Percentiles rank a stretch among this genome's conserved stretches.
phyloP scores from a whole-genome alignment of 2,797 vertebrate species.

The Phalanger gymnotis region DNA sequence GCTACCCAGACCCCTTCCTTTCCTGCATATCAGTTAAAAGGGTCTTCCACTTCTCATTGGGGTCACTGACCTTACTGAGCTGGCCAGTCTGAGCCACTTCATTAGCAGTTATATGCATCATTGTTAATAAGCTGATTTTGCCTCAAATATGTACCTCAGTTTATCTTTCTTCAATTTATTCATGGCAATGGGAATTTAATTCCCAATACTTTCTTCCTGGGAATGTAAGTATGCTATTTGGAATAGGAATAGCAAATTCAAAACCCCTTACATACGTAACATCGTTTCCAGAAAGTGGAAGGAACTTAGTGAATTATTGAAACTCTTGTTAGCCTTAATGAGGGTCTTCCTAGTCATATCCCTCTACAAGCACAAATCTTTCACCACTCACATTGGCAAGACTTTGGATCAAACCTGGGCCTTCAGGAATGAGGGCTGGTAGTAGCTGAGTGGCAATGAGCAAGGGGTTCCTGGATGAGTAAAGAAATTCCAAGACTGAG shows the following conservation, averaged over 20 bases:
- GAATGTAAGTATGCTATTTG: too few relatives aligned
- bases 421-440: neutral
- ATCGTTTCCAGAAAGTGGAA: neutral
- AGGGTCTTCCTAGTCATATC: neutral
- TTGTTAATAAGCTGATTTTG: too few relatives aligned
- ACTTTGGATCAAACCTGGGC: neutral
- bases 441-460: neutral
- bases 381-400: neutral
- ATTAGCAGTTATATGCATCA: too few relatives aligned
- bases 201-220: too few relatives aligned
- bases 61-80: too few relatives aligned
- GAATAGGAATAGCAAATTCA: neutral
- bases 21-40: too few relatives aligned
- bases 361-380: neutral
- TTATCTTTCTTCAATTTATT: too few relatives aligned
- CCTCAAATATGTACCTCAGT: too few relatives aligned
- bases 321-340: neutral
- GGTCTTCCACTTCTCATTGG: too few relatives aligned
- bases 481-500: neutral
- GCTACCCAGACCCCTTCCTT: too few relatives aligned
- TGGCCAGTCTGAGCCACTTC: too few relatives aligned
- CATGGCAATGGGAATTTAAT: too few relatives aligned
- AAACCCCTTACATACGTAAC: neutral
- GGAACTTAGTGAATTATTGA: neutral
- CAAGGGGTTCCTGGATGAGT: neutral